phyloP scores from a whole-genome alignment of 2,797 vertebrate genomes.

The Eulemur albifrons region DNA sequence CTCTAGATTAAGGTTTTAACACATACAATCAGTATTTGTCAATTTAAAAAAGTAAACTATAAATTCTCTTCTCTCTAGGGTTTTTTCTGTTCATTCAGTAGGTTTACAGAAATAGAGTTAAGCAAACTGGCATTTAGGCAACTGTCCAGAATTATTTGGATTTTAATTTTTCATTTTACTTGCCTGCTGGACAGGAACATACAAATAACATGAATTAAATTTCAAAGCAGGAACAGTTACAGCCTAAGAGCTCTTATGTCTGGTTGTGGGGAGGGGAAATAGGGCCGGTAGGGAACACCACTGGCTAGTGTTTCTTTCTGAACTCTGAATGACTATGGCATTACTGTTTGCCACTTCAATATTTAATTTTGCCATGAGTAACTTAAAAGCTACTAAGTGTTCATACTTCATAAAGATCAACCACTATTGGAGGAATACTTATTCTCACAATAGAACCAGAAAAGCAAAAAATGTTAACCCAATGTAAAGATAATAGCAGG shows the following conservation, averaged over 20 bases:
- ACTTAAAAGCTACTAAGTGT: background rate
- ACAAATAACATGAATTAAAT: conserved; percentile 20
- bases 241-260: background rate
- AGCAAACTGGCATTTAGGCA: background rate
- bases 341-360: background rate
- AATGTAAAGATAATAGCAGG: background rate
- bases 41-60: background rate
- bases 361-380: background rate
- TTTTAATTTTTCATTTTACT: conserved; percentile 31
- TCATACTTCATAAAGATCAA: background rate
- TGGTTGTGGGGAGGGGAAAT: background rate
- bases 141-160: background rate
- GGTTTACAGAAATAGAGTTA: background rate
- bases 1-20: background rate
- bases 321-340: background rate
- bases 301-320: background rate
- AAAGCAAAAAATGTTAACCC: background rate
- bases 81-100: background rate
- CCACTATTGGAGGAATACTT: background rate
- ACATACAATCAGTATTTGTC: background rate
- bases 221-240: background rate
- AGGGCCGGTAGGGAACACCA: background rate
- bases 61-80: background rate
- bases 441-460: background rate
- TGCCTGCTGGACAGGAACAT: background rate